Percentiles rank a stretch among this genome's conserved stretches.
Conservation (phyloP, 2,888 invertebrate species). For the Conus canariensis region DNA sequence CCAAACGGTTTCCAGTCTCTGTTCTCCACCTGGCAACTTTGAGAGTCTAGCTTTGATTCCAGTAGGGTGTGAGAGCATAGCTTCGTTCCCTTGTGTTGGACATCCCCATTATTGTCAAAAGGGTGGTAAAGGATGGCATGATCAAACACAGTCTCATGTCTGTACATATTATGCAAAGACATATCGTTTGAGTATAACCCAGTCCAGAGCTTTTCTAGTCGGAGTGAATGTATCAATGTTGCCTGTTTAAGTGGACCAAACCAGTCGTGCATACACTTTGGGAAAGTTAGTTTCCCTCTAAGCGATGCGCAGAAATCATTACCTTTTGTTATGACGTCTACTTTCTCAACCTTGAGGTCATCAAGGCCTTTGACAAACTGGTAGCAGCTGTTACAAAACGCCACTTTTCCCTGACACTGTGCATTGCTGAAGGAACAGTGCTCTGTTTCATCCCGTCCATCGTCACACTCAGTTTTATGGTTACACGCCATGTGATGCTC, state of each 20-base stretch:
- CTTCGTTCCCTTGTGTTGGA: neutral
- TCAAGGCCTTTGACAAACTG: no score
- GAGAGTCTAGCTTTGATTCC: neutral
- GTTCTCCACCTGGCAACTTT: no score
- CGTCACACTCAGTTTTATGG: neutral
- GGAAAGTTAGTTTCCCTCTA: no score
- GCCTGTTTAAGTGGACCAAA: no score
- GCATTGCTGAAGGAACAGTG: constrained; percentile 16
- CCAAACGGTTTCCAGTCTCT: neutral
- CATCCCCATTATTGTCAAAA: neutral
- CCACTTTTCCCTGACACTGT: neutral
- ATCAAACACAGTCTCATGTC: neutral
- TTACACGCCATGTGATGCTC: constrained; percentile 28
- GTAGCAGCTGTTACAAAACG: neutral
- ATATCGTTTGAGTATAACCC: neutral
- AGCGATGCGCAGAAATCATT: no score
- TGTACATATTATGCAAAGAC: neutral
- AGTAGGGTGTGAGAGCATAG: neutral
- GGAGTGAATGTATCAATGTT: no score
- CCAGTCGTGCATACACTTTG: no score
- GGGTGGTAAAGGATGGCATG: neutral
- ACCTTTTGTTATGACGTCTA: no score
- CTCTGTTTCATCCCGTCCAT: constrained; percentile 21
- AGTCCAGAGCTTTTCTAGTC: no score
- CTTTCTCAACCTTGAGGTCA: no score